Conservation (phyloP, 2,113 vertebrate species). For the Pungitius pungitius region DNA sequence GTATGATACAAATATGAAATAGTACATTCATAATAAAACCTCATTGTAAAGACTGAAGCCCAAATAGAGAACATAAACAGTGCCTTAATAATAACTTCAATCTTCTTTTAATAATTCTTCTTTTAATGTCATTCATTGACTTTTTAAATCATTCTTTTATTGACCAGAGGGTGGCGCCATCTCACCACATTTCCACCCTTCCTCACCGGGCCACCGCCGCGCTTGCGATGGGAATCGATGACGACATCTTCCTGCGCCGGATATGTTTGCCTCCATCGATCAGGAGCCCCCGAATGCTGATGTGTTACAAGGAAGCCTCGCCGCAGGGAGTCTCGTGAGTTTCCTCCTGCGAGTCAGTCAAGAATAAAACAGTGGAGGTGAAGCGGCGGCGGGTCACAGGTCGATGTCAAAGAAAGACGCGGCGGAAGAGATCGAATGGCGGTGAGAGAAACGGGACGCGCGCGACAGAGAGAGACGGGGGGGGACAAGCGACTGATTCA, state of each 20-base stretch:
- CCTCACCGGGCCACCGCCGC: neutral
- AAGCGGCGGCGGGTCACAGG: slow-evolving; percentile 8
- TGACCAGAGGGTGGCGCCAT: slow-evolving; percentile 35
- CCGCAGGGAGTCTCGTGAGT: neutral
- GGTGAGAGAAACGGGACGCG: slow-evolving; percentile 56
- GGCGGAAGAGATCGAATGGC: slow-evolving; percentile 61
- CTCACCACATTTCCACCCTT: neutral
- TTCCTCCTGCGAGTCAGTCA: neutral
- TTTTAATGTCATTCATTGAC: neutral
- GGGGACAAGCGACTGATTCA: neutral
- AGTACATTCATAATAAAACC: neutral
- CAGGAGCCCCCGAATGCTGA: slow-evolving; percentile 53
- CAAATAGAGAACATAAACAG: neutral
- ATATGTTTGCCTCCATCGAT: slow-evolving; percentile 6
- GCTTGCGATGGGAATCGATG: slow-evolving; percentile 3
- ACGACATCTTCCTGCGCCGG: slow-evolving; percentile 65
- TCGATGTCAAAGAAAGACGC: slow-evolving; percentile 50
- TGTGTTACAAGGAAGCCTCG: slow-evolving; percentile 61
- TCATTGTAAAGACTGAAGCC: neutral
- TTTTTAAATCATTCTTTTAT: neutral
- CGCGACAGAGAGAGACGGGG: neutral
- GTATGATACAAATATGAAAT: neutral
- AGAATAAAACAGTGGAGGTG: neutral
- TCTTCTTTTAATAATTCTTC: no score
- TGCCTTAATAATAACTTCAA: neutral